phyloP scores from a whole-genome alignment of 2,113 vertebrate genomes.

The Prionailurus bengalensis region DNA sequence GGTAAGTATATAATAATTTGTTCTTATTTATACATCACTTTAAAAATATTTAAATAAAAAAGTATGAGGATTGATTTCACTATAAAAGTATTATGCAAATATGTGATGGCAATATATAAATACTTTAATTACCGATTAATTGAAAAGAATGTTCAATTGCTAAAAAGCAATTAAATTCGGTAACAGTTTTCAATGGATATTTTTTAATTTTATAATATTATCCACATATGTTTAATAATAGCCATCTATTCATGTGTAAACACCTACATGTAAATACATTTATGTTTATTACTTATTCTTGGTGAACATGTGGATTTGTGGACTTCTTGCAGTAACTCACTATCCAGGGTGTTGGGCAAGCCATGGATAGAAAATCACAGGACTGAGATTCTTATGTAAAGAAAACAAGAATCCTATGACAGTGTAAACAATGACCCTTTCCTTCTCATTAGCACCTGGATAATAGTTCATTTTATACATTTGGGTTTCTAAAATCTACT shows the following conservation, averaged over 20 bases:
- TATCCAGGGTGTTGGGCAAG: not conserved
- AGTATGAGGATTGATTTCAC: not conserved
- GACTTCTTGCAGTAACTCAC: not conserved
- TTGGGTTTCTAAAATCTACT: not conserved
- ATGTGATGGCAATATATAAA: not conserved
- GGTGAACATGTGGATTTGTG: not conserved
- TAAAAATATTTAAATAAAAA: slow-evolving; percentile 47
- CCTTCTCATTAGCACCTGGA: not conserved
- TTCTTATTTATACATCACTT: slow-evolving; percentile 39
- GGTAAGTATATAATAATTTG: not conserved
- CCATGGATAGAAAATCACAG: not conserved
- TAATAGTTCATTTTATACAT: not conserved
- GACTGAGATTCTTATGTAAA: not conserved
- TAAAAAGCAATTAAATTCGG: slow-evolving; percentile 33
- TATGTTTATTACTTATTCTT: not conserved
- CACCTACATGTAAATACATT: not conserved
- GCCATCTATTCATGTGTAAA: not conserved
- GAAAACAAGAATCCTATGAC: not conserved
- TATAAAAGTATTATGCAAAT: not conserved
- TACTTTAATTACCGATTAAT: not conserved
- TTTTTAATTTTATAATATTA: not conserved
- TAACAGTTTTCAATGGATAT: not conserved
- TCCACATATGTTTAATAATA: not conserved
- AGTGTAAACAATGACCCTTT: not conserved
- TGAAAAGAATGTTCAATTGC: not conserved